These are phyloP conservation scores for Eremophila alpestris DNA, from an alignment of 2,797 vertebrate species.

Conservation along the genomic window DNA sequence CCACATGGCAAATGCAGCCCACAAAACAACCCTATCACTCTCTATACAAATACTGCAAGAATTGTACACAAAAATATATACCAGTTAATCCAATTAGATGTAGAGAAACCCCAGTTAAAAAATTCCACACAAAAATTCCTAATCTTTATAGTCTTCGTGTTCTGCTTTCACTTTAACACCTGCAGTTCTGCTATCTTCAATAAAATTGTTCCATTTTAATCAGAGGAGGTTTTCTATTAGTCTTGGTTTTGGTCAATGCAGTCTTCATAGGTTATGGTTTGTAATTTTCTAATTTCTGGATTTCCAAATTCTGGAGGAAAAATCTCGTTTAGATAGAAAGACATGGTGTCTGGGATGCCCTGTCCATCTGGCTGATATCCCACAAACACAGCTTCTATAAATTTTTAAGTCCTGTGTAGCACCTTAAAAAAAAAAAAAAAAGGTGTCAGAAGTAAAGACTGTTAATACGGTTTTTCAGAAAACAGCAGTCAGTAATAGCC, in stretches of 20 bases:
- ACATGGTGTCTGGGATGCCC: background rate
- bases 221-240: background rate
- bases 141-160: background rate
- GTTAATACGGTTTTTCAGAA: background rate
- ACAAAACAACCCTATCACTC: background rate
- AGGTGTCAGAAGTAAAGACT: background rate
- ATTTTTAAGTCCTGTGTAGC: background rate
- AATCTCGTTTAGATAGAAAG: background rate
- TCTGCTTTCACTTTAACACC: background rate
- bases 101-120: background rate
- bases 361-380: background rate
- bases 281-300: background rate
- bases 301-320: background rate
- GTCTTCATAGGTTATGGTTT: background rate
- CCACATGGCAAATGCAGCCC: fast-evolving
- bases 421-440: background rate
- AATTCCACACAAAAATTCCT: background rate
- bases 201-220: background rate
- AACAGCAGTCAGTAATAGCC: background rate
- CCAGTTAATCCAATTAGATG: background rate
- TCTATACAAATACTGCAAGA: background rate
- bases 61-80: background rate
- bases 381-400: background rate
- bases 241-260: background rate
- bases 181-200: background rate